Percentiles rank a stretch among this genome's conserved stretches.
Conservation (phyloP, 2,113 vertebrate genomes). For the Petrocephalus zakoni region DNA sequence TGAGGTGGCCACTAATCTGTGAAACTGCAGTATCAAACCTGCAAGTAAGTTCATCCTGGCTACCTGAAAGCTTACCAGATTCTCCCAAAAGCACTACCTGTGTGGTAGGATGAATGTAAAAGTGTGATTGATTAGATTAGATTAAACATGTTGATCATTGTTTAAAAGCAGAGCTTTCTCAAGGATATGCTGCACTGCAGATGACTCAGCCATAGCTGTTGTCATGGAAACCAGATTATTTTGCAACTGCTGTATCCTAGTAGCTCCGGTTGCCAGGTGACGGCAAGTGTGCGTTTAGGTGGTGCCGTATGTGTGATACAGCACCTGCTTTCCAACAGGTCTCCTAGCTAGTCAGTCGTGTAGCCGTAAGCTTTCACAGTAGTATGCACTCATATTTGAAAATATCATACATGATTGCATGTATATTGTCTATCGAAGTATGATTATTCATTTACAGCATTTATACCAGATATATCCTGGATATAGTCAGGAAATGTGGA, state of each 20-base stretch:
- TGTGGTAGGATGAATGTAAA: background rate
- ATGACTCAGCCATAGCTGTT: constrained; percentile 50
- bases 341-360: background rate
- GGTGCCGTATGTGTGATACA: background rate
- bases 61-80: background rate
- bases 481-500: background rate
- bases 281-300: constrained; percentile 28
- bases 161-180: constrained; percentile 30
- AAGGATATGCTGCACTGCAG: constrained; percentile 46
- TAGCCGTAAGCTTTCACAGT: background rate
- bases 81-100: background rate
- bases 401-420: background rate
- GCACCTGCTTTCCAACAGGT: background rate
- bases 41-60: background rate
- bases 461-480: background rate
- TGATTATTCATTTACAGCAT: background rate
- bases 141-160: constrained; percentile 27
- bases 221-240: constrained; percentile 45
- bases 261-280: constrained; percentile 49
- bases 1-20: background rate
- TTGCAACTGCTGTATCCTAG: constrained; percentile 48
- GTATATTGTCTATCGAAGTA: background rate
- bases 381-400: background rate
- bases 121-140: constrained; percentile 8
- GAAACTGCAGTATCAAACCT: background rate